phyloP scores from a whole-genome alignment of 1,140 invertebrate genomes.

The Drosophila navojoa region DNA sequence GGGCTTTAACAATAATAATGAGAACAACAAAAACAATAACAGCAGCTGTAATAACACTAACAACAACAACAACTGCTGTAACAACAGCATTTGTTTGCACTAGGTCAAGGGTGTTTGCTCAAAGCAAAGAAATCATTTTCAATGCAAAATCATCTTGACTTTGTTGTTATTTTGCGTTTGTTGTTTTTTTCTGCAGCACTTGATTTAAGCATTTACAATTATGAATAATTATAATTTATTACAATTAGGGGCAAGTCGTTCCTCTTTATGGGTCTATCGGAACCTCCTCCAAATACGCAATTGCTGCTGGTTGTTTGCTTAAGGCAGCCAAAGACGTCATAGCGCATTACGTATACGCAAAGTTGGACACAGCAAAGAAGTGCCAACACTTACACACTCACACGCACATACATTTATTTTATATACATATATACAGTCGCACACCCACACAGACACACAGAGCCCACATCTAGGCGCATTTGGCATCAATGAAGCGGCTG shows the following conservation, averaged over 20 bases:
- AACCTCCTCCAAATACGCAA: constrained; percentile 30
- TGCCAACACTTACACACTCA: not conserved
- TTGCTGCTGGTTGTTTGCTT: constrained; percentile 9
- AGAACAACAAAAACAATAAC: not conserved
- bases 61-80: not conserved
- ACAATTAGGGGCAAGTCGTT: not conserved
- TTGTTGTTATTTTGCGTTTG: not conserved
- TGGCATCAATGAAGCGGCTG: constrained; percentile 64
- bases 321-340: constrained; percentile 69
- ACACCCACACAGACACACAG: not conserved
- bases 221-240: constrained; percentile 10
- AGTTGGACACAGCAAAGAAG: constrained; percentile 11
- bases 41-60: not conserved
- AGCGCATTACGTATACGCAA: constrained; percentile 76
- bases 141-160: constrained; percentile 4
- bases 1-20: not conserved
- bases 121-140: constrained; percentile 13
- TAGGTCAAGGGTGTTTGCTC: constrained; percentile 24
- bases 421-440: not conserved
- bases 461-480: not conserved
- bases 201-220: constrained; percentile 27
- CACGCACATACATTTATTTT: constrained; percentile 1
- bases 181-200: not conserved
- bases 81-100: constrained; percentile 10
- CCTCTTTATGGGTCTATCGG: not conserved